These are phyloP conservation scores for Corythaixoides concolor DNA, from an alignment of 2,113 vertebrate genomes.

Conservation along the genomic window DNA sequence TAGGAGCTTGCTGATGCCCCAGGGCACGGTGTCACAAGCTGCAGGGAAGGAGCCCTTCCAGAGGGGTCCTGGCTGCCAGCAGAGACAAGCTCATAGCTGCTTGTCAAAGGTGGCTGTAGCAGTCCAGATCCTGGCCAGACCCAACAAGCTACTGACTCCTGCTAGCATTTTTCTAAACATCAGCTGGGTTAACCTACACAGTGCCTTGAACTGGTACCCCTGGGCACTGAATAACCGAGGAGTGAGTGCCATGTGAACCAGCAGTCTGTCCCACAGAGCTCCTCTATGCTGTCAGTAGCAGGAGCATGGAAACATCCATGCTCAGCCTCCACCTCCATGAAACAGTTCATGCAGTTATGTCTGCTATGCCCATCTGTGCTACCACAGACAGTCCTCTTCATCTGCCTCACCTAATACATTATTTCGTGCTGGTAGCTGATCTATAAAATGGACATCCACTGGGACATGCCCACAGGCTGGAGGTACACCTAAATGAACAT, in stretches of 20 bases:
- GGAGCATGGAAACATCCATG: background rate
- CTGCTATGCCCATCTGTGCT: background rate
- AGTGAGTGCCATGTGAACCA: background rate
- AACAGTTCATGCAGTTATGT: background rate
- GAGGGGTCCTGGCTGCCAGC: background rate
- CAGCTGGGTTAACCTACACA: rapidly evolving
- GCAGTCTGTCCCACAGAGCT: background rate
- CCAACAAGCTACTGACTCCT: background rate
- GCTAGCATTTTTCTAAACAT: background rate
- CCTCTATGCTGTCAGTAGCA: background rate
- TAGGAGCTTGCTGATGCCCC: background rate
- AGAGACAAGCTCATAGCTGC: background rate
- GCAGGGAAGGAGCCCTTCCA: background rate
- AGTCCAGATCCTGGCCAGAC: background rate
- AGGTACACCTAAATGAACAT: background rate
- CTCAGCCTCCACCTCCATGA: background rate
- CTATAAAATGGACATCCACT: background rate
- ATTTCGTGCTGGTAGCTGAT: background rate
- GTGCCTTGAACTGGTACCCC: background rate
- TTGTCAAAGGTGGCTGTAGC: background rate
- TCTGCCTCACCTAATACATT: background rate
- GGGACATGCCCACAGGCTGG: background rate
- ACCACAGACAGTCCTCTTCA: background rate
- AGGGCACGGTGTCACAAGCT: background rate
- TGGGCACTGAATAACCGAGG: rapidly evolving